These are phyloP conservation scores for Hyaena hyaena DNA, from an alignment of 2,113 vertebrate genomes.

Conservation along the genomic window DNA sequence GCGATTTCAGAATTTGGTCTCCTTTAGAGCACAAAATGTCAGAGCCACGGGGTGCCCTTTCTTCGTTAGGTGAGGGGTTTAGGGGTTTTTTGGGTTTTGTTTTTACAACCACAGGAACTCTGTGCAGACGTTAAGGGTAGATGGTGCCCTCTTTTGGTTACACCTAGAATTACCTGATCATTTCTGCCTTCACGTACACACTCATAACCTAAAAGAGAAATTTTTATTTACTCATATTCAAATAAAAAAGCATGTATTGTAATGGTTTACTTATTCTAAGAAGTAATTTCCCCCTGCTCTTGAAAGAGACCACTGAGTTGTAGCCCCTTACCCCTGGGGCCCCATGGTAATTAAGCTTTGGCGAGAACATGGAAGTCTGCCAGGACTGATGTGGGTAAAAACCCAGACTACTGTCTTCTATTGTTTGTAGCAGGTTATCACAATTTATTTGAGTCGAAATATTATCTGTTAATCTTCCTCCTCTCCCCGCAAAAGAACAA, in stretches of 20 bases:
- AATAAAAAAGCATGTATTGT: background rate
- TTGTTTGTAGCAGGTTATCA: constrained; percentile 69
- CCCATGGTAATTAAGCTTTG: background rate
- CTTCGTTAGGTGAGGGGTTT: background rate
- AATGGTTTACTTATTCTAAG: constrained; percentile 16
- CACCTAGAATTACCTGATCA: constrained; percentile 60
- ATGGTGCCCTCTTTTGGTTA: constrained; percentile 79
- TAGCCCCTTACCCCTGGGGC: background rate
- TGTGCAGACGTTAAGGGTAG: constrained; percentile 13
- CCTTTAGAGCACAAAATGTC: background rate
- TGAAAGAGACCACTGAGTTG: background rate
- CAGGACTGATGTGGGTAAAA: background rate
- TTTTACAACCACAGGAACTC: background rate
- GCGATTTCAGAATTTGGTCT: background rate
- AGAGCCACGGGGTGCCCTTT: background rate
- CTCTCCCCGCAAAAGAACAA: constrained; percentile 38
- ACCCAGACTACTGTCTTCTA: constrained; percentile 38
- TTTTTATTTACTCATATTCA: constrained; percentile 6
- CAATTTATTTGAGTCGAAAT: constrained; percentile 76
- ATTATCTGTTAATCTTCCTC: constrained; percentile 68
- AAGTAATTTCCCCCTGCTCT: background rate
- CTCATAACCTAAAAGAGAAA: background rate
- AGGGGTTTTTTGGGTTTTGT: background rate
- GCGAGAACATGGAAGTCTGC: constrained; percentile 24
- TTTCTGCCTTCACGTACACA: background rate